A percentile compares a stretch with the other conserved stretches of the same genome.
Evolutionary conservation across 2,888 invertebrate species (phyloP).

Genomic region (Drosophila mimetica): DNA sequence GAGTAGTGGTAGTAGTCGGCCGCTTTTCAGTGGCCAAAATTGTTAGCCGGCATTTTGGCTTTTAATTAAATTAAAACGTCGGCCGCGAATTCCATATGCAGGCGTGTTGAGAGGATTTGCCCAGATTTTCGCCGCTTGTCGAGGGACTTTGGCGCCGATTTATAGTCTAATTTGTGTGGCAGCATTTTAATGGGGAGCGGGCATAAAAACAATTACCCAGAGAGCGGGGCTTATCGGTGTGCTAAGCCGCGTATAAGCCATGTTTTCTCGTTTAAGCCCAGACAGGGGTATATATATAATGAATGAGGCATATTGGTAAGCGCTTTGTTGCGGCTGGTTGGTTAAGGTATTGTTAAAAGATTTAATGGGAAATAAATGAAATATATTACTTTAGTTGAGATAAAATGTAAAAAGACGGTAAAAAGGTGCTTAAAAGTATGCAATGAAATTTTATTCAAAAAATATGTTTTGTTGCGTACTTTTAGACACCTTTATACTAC

Average conservation of each 20-base stretch:
- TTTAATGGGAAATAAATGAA: neutral
- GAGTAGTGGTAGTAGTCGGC: neutral
- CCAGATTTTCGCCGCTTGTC: slow-evolving; percentile 42
- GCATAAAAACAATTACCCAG: slow-evolving; percentile 38
- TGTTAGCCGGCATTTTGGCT: slow-evolving; percentile 43
- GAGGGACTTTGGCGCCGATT: slow-evolving; percentile 36
- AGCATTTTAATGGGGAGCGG: slow-evolving; percentile 34
- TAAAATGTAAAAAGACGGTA: no score
- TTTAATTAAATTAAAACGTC: slow-evolving; percentile 54
- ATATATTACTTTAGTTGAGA: neutral
- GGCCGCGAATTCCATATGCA: slow-evolving; percentile 24
- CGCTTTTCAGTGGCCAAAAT: slow-evolving; percentile 25
- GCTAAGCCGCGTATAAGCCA: slow-evolving; percentile 30
- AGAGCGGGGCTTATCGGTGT: slow-evolving; percentile 19
- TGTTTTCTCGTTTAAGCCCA: slow-evolving; percentile 29
- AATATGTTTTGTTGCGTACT: no score
- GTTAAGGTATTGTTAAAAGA: neutral
- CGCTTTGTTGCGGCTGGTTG: neutral
- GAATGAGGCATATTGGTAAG: neutral
- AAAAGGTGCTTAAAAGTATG: no score
- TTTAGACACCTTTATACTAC: no score
- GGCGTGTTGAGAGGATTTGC: slow-evolving; percentile 39
- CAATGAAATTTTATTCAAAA: no score
- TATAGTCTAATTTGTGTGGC: slow-evolving; percentile 45
- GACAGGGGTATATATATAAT: neutral